Evolutionary conservation across 2,113 vertebrate species (phyloP).

Genomic region (Cyanocitta stelleri): DNA sequence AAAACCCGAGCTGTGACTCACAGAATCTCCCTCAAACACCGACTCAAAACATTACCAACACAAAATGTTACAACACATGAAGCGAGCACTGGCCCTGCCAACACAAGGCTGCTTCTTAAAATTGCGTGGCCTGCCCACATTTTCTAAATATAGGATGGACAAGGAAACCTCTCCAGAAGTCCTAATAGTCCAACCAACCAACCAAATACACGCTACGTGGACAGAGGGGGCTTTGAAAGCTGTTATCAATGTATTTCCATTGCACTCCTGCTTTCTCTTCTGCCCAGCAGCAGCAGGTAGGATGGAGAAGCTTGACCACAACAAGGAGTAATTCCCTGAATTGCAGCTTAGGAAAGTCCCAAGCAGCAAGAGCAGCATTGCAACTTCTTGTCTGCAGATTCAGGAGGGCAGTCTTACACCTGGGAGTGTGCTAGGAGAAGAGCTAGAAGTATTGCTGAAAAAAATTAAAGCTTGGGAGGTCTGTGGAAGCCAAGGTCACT

Average conservation of each 20-base stretch:
- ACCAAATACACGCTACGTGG: neutral
- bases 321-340: neutral
- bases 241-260: neutral
- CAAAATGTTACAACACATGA: neutral
- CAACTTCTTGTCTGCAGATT: neutral
- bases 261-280: neutral
- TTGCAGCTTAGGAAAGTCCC: neutral
- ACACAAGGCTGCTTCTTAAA: neutral
- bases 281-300: neutral
- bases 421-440: neutral
- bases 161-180: neutral
- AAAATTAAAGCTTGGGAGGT: neutral
- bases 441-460: neutral
- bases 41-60: neutral
- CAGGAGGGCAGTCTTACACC: neutral
- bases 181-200: neutral
- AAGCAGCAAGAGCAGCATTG: neutral
- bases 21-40: neutral
- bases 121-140: constrained; percentile 1
- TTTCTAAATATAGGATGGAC: constrained; percentile 31
- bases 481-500: neutral
- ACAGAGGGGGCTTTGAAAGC: neutral
- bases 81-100: neutral
- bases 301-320: neutral
- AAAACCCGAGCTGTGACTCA: neutral